Conservation (phyloP, 2,113 vertebrate genomes). For the Centropus bengalensis region DNA sequence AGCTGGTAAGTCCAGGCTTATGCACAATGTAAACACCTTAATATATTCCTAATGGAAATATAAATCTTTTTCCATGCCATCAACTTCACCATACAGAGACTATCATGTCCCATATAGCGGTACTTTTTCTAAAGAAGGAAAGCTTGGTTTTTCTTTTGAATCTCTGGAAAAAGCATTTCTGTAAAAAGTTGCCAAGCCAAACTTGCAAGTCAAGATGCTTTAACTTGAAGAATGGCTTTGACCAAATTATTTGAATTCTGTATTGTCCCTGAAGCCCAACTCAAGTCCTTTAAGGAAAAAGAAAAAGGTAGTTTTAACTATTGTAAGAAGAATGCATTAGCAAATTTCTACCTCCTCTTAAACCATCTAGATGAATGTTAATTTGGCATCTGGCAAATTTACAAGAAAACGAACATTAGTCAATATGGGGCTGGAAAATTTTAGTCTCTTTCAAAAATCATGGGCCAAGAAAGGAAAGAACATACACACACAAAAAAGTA, state of each 20-base stretch:
- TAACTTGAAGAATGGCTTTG: not conserved
- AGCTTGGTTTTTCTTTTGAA: not conserved
- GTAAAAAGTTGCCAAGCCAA: constrained; percentile 35
- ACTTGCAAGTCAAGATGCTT: constrained; percentile 47
- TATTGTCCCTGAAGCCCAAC: constrained; percentile 10
- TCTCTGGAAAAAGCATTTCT: constrained; percentile 31
- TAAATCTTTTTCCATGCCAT: constrained; percentile 1
- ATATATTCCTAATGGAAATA: not conserved
- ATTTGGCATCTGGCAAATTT: not conserved
- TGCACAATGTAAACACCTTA: not conserved
- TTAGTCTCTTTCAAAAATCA: not conserved
- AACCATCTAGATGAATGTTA: not conserved
- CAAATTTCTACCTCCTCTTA: constrained; percentile 23
- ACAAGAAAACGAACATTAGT: constrained; percentile 28
- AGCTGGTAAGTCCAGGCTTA: not conserved
- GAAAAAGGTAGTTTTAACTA: not conserved
- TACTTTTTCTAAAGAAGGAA: not conserved
- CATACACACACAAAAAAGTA: not conserved
- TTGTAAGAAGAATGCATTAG: constrained; percentile 25
- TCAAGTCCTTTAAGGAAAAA: not conserved
- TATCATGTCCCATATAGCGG: not conserved
- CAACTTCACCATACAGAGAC: not conserved
- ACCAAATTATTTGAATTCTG: constrained; percentile 37
- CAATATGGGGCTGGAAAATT: constrained; percentile 25
- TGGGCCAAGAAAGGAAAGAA: not conserved